These are phyloP conservation scores for Oenanthe melanoleuca DNA, from an alignment of 2,113 vertebrate genomes.

Conservation along the genomic window DNA sequence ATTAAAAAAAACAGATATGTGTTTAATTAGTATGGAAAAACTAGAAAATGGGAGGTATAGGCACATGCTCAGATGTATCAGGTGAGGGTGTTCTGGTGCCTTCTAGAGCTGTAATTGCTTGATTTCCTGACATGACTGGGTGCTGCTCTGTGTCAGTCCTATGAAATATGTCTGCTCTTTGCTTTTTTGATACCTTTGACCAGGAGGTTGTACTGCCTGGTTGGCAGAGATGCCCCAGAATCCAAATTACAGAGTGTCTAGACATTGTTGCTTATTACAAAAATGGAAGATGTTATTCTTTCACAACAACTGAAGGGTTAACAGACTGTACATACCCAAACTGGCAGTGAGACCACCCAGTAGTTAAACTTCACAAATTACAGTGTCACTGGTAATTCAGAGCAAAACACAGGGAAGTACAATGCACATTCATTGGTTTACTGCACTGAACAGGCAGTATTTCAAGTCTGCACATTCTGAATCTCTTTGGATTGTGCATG, in stretches of 20 bases:
- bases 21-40: neutral
- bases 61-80: neutral
- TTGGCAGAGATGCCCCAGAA: neutral
- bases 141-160: neutral
- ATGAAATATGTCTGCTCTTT: neutral
- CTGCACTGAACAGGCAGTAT: neutral
- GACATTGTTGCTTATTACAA: neutral
- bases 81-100: neutral
- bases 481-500: neutral
- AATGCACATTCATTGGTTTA: fast-evolving
- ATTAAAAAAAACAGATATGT: neutral
- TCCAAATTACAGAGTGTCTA: neutral
- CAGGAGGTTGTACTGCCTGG: neutral
- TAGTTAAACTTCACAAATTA: neutral
- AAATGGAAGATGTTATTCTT: neutral
- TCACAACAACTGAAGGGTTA: neutral
- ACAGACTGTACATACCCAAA: fast-evolving
- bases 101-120: neutral
- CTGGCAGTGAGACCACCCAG: neutral
- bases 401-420: neutral
- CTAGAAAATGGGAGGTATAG: neutral
- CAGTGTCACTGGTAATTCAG: neutral
- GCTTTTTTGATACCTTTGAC: neutral
- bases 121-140: neutral
- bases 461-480: fast-evolving